Base-by-base conservation (phyloP, 2,888 invertebrate genomes). In the Eupithecia inturbata region DNA sequence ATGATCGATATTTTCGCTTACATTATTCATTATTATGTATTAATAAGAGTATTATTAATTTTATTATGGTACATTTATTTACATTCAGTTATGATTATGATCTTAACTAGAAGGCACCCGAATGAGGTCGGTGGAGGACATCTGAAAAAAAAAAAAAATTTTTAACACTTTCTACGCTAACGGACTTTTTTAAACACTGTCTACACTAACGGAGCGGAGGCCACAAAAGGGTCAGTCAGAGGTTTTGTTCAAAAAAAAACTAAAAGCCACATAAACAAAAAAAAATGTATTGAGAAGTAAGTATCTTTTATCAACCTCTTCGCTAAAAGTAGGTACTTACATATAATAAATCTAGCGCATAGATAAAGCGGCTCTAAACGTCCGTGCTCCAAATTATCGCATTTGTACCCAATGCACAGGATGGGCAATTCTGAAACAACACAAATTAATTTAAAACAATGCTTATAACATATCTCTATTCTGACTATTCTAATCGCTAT, bases 371-470 rank as follows among this genome's bases (percentile, higher is more conserved):
- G 82, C 80, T 79, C 84, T 88, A 94, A 78, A 94, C 94, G 84
- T 94, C 94, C 84, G 94, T 94, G 90, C 94, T 94, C 94, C 94
- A 94, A 91, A 94, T 92, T 91, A 94, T 94, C 88, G 94, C 92
- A 91, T 94, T 94, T 87, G 94, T 94, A 82, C 94, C 94, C 89
- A 94, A 88, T 84, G 94, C 94, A 91, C 94, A 94, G 90, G 94
- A 94, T 88, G 94, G 94, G 92, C 94, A 94, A 89, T 94, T 94
- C 94, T 94, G 90, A n/a, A 88, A 88, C 36, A 82, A 78, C 78
- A 80, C 73, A 68, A 74, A 36, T 5, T 33, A 63, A 31, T 62
- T 31, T 28, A 62, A 31, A 31, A 31, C 28, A 19, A 26, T 5
- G 26, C 26, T 49, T n/a, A 3, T 26, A 60, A 62, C 16, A 31